phyloP scores from a whole-genome alignment of 1,140 invertebrate species.

The Scaptomyza hsui region DNA sequence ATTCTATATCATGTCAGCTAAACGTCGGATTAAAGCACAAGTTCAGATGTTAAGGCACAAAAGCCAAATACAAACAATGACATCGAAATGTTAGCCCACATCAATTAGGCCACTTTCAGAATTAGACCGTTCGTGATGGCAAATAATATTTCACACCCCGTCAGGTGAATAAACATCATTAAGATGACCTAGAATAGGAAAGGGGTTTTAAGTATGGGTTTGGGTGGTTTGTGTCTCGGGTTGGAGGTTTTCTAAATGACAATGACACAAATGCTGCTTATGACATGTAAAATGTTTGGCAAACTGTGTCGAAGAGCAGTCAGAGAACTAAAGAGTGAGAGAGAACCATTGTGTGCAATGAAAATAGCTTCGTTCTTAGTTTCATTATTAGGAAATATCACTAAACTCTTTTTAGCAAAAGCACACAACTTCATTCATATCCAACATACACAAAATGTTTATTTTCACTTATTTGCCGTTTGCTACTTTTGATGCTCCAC shows the following conservation, averaged over 20 bases:
- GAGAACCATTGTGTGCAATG: not conserved
- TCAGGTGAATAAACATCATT: conserved; percentile 55
- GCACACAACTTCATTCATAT: not conserved
- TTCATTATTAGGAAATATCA: conserved; percentile 13
- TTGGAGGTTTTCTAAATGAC: conserved; percentile 17
- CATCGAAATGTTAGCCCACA: conserved; percentile 36
- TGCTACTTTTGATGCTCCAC: conserved; percentile 19
- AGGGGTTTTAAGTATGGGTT: conserved; percentile 1
- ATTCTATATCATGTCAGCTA: conserved; percentile 5
- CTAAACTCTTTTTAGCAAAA: not conserved
- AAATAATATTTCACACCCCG: conserved; percentile 61
- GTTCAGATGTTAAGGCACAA: not conserved
- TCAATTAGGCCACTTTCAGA: conserved; percentile 46
- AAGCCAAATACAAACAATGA: not conserved
- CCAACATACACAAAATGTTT: conserved; percentile 7
- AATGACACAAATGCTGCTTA: conserved; percentile 67
- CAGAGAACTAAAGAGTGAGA: not conserved
- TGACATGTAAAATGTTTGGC: conserved; percentile 58
- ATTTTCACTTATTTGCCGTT: conserved; percentile 38
- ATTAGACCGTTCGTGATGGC: conserved; percentile 9
- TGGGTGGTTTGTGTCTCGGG: conserved; percentile 13
- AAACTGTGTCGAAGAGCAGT: conserved; percentile 53
- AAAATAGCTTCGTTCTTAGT: not conserved
- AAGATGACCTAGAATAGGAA: conserved; percentile 35
- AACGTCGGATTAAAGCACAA: conserved; percentile 2